Evolutionary conservation across 2,113 vertebrate genomes (phyloP).

Genomic region (Leucopsar rothschildi): DNA sequence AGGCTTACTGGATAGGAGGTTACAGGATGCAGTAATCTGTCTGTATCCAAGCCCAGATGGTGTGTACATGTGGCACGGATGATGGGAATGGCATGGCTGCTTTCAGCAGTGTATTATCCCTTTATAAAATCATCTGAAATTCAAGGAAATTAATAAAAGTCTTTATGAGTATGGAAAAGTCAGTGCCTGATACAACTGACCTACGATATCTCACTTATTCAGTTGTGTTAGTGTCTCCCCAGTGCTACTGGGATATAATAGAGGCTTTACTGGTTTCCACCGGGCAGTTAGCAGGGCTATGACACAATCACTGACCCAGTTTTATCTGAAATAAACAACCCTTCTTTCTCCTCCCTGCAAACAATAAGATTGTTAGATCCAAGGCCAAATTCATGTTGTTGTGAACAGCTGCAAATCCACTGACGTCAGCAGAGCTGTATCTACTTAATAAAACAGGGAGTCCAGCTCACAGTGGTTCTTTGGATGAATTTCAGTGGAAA

Average conservation of each 20-base stretch:
- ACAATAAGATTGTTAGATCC: not conserved
- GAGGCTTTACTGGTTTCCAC: not conserved
- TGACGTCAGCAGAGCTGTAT: conserved; percentile 33
- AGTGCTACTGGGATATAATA: not conserved
- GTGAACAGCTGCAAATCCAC: conserved; percentile 45
- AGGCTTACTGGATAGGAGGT: not conserved
- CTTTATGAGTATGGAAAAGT: not conserved
- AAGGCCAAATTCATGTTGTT: conserved; percentile 21
- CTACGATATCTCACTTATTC: not conserved
- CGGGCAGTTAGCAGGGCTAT: fast-evolving
- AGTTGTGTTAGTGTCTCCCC: not conserved
- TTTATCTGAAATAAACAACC: not conserved
- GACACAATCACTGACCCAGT: not conserved
- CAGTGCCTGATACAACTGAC: not conserved
- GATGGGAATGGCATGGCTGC: not conserved
- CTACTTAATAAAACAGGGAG: not conserved
- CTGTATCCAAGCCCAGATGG: not conserved
- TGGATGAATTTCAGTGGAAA: not conserved
- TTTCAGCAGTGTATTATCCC: not conserved
- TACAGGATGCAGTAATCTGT: not conserved
- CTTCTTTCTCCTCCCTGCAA: not conserved
- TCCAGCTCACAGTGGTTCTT: not conserved
- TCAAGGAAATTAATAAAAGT: not conserved
- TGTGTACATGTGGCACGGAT: not conserved
- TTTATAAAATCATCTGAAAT: not conserved